Percentiles rank a stretch among this genome's conserved stretches.
These are phyloP conservation scores for Phoenicopterus ruber DNA, from an alignment of 2,113 vertebrate genomes.

Conservation along the genomic window DNA sequence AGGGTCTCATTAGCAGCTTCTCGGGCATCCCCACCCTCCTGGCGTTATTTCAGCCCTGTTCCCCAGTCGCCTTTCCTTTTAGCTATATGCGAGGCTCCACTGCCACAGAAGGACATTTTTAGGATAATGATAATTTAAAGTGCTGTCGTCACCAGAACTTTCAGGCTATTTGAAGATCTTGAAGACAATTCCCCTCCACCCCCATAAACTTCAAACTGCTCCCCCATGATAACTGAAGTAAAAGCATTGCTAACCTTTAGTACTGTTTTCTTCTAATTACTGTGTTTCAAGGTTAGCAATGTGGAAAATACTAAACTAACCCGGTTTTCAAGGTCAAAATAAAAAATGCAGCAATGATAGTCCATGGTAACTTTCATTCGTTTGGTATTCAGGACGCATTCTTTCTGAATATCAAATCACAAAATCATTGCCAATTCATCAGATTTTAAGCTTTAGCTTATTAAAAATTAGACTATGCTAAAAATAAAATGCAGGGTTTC, in stretches of 20 bases:
- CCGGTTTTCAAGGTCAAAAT: slow-evolving; percentile 16
- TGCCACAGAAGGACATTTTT: not conserved
- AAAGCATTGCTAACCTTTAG: not conserved
- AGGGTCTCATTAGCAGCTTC: not conserved
- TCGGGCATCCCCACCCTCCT: not conserved
- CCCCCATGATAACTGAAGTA: not conserved
- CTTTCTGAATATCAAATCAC: slow-evolving; percentile 35
- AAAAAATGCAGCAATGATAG: not conserved
- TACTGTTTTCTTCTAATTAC: not conserved
- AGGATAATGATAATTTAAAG: not conserved
- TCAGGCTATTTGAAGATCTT: not conserved
- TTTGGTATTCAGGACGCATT: not conserved
- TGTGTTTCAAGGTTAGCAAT: not conserved
- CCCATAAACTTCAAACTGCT: not conserved
- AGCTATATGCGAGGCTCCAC: not conserved
- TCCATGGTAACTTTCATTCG: not conserved
- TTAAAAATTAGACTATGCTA: slow-evolving; percentile 4
- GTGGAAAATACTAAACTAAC: not conserved
- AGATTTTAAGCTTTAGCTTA: slow-evolving; percentile 39
- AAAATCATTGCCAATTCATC: slow-evolving; percentile 46
- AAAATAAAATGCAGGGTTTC: slow-evolving; percentile 7
- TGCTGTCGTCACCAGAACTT: not conserved
- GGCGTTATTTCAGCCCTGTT: not conserved
- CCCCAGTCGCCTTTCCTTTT: not conserved
- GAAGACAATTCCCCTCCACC: not conserved